These are phyloP conservation scores for Stegodyphus mimosarum DNA, from an alignment of 1,140 invertebrate genomes.

Conservation along the genomic window DNA sequence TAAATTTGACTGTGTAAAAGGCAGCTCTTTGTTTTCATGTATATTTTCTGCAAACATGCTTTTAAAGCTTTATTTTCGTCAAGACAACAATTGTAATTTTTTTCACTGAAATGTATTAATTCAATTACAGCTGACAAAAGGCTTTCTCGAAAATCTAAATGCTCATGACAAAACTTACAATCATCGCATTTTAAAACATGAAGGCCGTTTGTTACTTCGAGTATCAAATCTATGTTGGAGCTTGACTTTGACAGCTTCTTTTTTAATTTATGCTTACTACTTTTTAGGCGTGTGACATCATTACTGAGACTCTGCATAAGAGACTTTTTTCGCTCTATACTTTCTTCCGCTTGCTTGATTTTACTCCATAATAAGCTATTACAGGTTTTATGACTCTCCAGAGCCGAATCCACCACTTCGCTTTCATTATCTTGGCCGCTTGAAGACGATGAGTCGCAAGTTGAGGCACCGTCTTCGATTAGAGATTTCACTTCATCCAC, in stretches of 20 bases:
- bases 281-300: slow-evolving; percentile 42
- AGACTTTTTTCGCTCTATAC: slow-evolving; percentile 38
- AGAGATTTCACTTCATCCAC: slow-evolving; percentile 54
- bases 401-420: slow-evolving; percentile 51
- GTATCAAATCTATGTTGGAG: slow-evolving; percentile 46
- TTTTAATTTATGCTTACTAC: slow-evolving; percentile 33
- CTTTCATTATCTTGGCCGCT: slow-evolving; percentile 53
- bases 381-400: slow-evolving; percentile 54
- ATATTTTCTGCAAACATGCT: slow-evolving; percentile 52
- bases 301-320: slow-evolving; percentile 37
- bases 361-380: slow-evolving; percentile 52
- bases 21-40: slow-evolving; percentile 43
- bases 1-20: slow-evolving; percentile 46
- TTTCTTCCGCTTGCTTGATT: slow-evolving; percentile 52
- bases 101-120: slow-evolving; percentile 53
- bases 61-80: slow-evolving; percentile 54
- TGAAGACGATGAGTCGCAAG: slow-evolving; percentile 40
- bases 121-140: slow-evolving; percentile 50
- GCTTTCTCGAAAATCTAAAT: slow-evolving; percentile 51
- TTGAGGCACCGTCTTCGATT: slow-evolving; percentile 40
- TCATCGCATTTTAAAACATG: slow-evolving; percentile 50
- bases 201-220: slow-evolving; percentile 52
- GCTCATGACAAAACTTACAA: slow-evolving; percentile 48
- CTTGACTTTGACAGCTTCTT: slow-evolving; percentile 18
- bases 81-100: slow-evolving; percentile 31